Conservation (phyloP, 2,797 vertebrate genomes). For the Pangasius djambal region DNA sequence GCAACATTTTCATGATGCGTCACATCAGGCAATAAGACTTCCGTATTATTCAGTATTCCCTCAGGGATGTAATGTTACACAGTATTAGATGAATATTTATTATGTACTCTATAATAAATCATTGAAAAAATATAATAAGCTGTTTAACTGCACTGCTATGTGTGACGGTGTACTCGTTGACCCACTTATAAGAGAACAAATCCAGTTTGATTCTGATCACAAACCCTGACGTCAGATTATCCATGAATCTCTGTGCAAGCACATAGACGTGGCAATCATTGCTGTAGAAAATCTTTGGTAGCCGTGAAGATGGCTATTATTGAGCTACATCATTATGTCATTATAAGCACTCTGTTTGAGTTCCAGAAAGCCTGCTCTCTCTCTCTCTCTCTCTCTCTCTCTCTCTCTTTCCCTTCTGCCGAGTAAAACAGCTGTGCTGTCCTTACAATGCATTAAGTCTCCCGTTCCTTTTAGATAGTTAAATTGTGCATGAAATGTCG, state of each 20-base stretch:
- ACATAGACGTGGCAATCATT: background rate
- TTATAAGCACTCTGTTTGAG: constrained; percentile 99
- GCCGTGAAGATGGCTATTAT: constrained; percentile 83
- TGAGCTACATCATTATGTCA: constrained; percentile 81
- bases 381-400: constrained; percentile 50
- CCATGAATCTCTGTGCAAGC: background rate
- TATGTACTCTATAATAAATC: background rate
- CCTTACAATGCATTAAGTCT: constrained; percentile 99
- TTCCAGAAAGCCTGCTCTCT: constrained; percentile 90
- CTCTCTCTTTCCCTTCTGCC: constrained; percentile 77
- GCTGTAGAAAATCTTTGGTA: constrained; percentile 69
- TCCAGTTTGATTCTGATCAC: background rate
- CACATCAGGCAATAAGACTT: background rate
- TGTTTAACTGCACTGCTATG: background rate
- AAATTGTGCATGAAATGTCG: constrained; percentile 99
- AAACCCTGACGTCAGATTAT: background rate
- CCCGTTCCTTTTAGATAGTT: constrained; percentile 99
- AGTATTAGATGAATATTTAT: background rate
- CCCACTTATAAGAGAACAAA: background rate
- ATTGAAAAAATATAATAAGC: background rate
- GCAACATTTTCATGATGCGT: too few species aligned
- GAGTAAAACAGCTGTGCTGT: constrained; percentile 99
- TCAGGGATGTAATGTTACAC: background rate
- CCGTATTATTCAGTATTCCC: background rate
- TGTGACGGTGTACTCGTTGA: background rate